Evolutionary conservation across 2,113 vertebrate species (phyloP).

Genomic region (Ancistrus triradiatus): DNA sequence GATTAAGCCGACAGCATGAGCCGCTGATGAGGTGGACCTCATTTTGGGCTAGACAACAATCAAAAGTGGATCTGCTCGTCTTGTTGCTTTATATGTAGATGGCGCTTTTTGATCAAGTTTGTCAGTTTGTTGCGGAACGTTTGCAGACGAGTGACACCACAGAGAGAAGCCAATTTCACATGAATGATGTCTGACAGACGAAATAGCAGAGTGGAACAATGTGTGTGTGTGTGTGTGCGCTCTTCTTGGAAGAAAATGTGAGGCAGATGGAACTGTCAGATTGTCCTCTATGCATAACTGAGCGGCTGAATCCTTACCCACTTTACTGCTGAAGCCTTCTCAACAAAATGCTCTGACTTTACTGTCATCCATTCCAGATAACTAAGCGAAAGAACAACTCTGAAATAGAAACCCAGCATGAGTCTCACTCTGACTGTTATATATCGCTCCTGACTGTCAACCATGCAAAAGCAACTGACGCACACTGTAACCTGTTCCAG

Average conservation of each 20-base stretch:
- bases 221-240: slow-evolving; percentile 16
- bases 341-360: slow-evolving; percentile 29
- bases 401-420: slow-evolving; percentile 44
- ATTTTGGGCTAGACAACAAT: not conserved
- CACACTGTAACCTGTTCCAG: not conserved
- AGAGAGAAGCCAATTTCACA: slow-evolving; percentile 25
- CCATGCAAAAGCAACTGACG: slow-evolving; percentile 26
- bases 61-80: not conserved
- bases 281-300: slow-evolving; percentile 48
- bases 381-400: slow-evolving; percentile 25
- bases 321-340: slow-evolving; percentile 38
- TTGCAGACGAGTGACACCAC: slow-evolving; percentile 22
- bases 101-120: slow-evolving; percentile 5
- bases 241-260: slow-evolving; percentile 13
- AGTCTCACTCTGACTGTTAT: slow-evolving; percentile 35
- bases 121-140: not conserved
- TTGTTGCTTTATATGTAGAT: not conserved
- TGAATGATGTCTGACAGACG: slow-evolving; percentile 35
- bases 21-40: not conserved
- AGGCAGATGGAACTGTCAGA: slow-evolving; percentile 53
- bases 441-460: slow-evolving; percentile 29
- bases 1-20: slow-evolving; percentile 10
- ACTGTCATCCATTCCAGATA: slow-evolving; percentile 32
- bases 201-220: slow-evolving; percentile 20
- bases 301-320: slow-evolving; percentile 44